Percentiles rank a stretch among this genome's conserved stretches.
These are phyloP conservation scores for Drosophila demipolita DNA, from an alignment of 2,888 invertebrate genomes.

Conservation along the genomic window DNA sequence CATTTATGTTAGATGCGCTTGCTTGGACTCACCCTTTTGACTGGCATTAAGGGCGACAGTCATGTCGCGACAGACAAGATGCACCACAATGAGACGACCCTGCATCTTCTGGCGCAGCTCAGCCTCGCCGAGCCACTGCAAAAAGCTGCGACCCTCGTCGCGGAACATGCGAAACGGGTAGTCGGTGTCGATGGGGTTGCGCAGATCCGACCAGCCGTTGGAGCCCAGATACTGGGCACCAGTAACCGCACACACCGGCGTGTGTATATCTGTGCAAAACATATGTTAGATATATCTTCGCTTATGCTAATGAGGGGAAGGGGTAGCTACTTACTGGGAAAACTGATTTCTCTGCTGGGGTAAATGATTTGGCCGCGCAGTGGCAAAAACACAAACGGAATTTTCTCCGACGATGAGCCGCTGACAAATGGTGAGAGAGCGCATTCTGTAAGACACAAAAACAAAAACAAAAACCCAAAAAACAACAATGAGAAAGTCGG, in stretches of 20 bases:
- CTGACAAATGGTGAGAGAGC: conserved; percentile 92
- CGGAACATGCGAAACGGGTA: conserved; percentile 93
- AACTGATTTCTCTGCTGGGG: conserved; percentile 93
- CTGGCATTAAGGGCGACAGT: conserved; percentile 86
- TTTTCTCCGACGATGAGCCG: conserved; percentile 90
- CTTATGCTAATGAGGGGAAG: conserved; percentile 15
- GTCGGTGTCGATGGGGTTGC: conserved; percentile 91
- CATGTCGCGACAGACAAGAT: conserved; percentile 91
- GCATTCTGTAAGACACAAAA: conserved; percentile 88
- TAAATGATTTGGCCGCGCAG: conserved; percentile 94
- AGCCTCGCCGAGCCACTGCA: conserved; percentile 93
- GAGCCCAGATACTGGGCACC: conserved; percentile 93
- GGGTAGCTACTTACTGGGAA: conserved; percentile 86
- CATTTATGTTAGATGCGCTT: not conserved
- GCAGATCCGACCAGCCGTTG: conserved; percentile 92
- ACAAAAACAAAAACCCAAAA: conserved; percentile 18
- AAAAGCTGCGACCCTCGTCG: conserved; percentile 92
- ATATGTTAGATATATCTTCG: conserved; percentile 2
- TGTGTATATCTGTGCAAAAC: conserved; percentile 88
- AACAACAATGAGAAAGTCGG: conserved; percentile 55
- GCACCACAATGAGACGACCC: conserved; percentile 92
- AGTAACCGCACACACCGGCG: conserved; percentile 94
- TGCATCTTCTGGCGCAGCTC: conserved; percentile 91
- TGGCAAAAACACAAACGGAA: conserved; percentile 94
- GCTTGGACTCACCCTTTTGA: conserved; percentile 50